These are phyloP conservation scores for Gasterosteus nipponicus DNA, from an alignment of 2,113 vertebrate genomes.

Conservation along the genomic window DNA sequence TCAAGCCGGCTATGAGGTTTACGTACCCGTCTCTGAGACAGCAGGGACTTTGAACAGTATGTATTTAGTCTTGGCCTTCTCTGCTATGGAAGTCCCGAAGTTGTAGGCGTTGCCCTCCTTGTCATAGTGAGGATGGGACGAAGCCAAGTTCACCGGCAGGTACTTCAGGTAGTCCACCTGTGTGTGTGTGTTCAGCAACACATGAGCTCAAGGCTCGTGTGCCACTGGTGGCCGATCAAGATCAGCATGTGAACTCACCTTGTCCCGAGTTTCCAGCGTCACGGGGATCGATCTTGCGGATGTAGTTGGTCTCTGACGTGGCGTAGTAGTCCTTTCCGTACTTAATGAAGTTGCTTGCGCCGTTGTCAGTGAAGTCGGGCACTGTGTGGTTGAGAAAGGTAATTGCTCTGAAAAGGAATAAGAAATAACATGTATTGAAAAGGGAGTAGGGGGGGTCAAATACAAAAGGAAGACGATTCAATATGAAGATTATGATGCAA, in stretches of 20 bases:
- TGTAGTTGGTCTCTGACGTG: conserved; percentile 93
- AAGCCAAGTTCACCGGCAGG: conserved; percentile 84
- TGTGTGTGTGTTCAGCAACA: background rate
- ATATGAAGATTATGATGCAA: background rate
- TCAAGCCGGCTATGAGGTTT: background rate
- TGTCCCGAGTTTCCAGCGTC: conserved; percentile 91
- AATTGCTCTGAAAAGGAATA: conserved; percentile 84
- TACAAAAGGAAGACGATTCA: background rate
- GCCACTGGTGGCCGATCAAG: background rate
- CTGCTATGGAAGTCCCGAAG: conserved; percentile 91
- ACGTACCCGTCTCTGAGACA: conserved; percentile 77
- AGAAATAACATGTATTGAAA: background rate
- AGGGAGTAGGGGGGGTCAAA: background rate
- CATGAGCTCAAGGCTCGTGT: background rate
- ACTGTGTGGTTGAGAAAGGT: conserved; percentile 92
- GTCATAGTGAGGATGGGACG: conserved; percentile 95
- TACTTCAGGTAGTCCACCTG: conserved; percentile 93
- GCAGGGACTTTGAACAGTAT: conserved; percentile 89
- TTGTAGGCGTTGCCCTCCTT: conserved; percentile 89
- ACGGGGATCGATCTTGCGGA: conserved; percentile 90
- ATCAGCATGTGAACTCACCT: conserved; percentile 78
- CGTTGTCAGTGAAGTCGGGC: conserved; percentile 97
- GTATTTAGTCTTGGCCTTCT: conserved; percentile 94
- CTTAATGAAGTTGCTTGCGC: conserved; percentile 91
- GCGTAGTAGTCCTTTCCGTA: conserved; percentile 91